Conservation (phyloP, 2,113 vertebrate genomes). For the Cyanoliseus patagonus region DNA sequence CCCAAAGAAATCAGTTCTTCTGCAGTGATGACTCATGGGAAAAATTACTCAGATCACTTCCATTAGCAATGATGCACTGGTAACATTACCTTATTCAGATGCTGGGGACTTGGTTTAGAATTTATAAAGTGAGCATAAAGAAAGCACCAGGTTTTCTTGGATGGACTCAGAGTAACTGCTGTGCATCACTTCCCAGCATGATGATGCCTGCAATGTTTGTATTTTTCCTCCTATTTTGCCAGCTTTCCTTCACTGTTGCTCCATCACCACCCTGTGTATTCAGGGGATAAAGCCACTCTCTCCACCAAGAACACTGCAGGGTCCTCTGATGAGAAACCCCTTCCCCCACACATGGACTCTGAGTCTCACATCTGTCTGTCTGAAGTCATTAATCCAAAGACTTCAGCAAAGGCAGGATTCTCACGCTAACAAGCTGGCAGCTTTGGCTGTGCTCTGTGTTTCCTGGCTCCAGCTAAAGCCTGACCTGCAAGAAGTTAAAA, state of each 20-base stretch:
- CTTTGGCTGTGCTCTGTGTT: background rate
- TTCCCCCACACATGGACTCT: background rate
- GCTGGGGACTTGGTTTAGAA: background rate
- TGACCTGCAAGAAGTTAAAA: background rate
- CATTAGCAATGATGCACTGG: constrained; percentile 6
- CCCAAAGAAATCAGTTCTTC: constrained; percentile 40
- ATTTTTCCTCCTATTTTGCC: constrained; percentile 1
- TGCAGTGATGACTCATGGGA: constrained; percentile 38
- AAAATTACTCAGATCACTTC: constrained; percentile 14
- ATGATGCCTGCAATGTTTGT: background rate
- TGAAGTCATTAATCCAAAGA: constrained; percentile 62
- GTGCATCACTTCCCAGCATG: background rate
- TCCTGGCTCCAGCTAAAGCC: background rate
- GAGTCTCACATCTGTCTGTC: constrained; percentile 53
- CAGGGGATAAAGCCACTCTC: background rate
- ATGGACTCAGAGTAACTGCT: background rate
- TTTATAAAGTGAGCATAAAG: background rate
- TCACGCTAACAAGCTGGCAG: constrained; percentile 49
- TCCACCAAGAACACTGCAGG: background rate
- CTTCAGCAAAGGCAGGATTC: background rate
- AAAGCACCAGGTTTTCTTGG: background rate
- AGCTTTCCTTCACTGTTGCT: background rate
- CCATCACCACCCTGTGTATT: background rate
- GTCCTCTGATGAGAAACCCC: background rate
- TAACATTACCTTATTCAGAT: background rate